Base-by-base conservation (phyloP, 2,797 vertebrate species). In the Columba guinea region DNA sequence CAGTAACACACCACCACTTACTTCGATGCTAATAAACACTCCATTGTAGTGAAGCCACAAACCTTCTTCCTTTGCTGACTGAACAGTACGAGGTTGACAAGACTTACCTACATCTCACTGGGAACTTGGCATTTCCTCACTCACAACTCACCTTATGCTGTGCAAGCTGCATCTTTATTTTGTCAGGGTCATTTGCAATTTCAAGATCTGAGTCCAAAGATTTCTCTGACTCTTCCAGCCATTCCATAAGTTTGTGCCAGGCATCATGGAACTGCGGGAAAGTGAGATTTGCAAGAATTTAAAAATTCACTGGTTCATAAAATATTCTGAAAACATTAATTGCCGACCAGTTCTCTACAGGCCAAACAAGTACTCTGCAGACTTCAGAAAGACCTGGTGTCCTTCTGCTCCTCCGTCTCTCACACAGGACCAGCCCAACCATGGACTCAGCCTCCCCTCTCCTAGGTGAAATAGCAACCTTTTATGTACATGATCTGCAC, bases 161-260 rank as follows among this genome's bases (percentile, higher is more conserved):
- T 14, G 96, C 81, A 32, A 99, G 98, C 92, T 99, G 99, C 44
- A 92, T 98, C 98, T 99, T 99, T 97, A 99, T 99, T 98, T 99
- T 99, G 96, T 99, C 99, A 27, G 99, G 99, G 90, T 99, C 99
- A 52, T 99, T 99, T 93, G 99, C 99, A 55, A 99, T 99, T 98
- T 99, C 99, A 97, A 99, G 98, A 84, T 99, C 99, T 0, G 99
- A 98, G 97, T 99, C 99, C 97, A 99, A 97, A 83, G 98, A 96
- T 81, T 98, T 99, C 96, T 99, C 99, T 2, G 99, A 99, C 91
- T 99, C 99, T 55, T 99, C 99, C 39, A 99, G 96, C 99, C 99
- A 99, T 81, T 99, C 99, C 98, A 99, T 99, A 91, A 99, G 98
- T 97, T 99, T 99, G 96, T 98, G 98, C 99, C 99, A 99, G 69